These are phyloP conservation scores for Chaetodon trifasciatus DNA, from an alignment of 2,797 vertebrate genomes.

Conservation along the genomic window DNA sequence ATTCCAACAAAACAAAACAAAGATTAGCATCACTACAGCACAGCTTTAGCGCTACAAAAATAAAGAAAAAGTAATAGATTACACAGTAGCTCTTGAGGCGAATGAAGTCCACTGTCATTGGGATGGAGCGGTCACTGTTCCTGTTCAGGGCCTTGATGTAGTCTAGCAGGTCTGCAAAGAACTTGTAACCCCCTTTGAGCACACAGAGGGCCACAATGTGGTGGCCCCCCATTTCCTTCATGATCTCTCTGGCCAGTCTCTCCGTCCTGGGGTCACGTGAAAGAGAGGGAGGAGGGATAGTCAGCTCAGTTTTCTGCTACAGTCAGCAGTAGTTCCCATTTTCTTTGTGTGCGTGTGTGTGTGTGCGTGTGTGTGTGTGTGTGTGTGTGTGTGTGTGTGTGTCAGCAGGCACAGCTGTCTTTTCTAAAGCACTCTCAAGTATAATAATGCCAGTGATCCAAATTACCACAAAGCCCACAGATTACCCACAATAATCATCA, in stretches of 20 bases:
- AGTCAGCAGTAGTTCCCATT: slow-evolving; percentile 64
- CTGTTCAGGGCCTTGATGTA: slow-evolving; percentile 99
- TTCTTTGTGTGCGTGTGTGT: slow-evolving; percentile 48
- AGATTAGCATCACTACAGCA: background rate
- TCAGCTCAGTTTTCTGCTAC: slow-evolving; percentile 62
- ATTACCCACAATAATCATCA: background rate
- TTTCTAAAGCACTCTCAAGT: slow-evolving; percentile 17
- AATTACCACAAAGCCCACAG: background rate
- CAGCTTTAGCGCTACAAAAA: background rate
- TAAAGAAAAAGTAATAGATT: slow-evolving; percentile 48
- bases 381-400: slow-evolving; percentile 40
- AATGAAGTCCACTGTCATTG: slow-evolving; percentile 99
- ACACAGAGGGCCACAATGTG: slow-evolving; percentile 98
- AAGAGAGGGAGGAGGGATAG: background rate
- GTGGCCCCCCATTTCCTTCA: slow-evolving; percentile 98
- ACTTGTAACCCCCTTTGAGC: slow-evolving; percentile 98
- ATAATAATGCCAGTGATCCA: background rate
- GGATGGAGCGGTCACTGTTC: slow-evolving; percentile 97
- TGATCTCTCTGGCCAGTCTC: slow-evolving; percentile 96
- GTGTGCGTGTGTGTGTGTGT: slow-evolving; percentile 59
- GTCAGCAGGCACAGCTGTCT: slow-evolving; percentile 47
- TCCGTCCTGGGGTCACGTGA: slow-evolving; percentile 89
- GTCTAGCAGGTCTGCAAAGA: slow-evolving; percentile 98
- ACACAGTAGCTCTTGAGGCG: slow-evolving; percentile 99
- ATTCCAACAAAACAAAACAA: background rate